A percentile compares a stretch with the other conserved stretches of the same genome.
Conservation (phyloP, 2,888 invertebrate genomes). For the Drosophila suboccidentalis region DNA sequence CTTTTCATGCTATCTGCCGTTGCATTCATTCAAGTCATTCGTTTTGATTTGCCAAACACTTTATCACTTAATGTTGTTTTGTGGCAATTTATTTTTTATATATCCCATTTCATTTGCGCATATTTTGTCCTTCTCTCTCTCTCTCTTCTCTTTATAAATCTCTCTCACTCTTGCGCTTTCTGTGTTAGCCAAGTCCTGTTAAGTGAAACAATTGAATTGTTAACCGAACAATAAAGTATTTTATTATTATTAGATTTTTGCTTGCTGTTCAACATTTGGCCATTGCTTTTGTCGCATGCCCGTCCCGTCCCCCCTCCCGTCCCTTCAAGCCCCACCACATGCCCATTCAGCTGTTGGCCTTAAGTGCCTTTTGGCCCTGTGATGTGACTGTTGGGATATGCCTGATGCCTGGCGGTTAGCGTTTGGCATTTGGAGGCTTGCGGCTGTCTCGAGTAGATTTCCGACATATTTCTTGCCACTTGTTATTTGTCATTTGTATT, state of each 20-base stretch:
- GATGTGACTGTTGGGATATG: conserved; percentile 52
- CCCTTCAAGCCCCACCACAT: conserved; percentile 1
- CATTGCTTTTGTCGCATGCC: conserved; percentile 52
- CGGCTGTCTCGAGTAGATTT: conserved; percentile 76
- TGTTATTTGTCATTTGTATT: conserved; percentile 77
- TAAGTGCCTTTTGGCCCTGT: conserved; percentile 65
- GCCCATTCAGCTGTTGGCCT: conserved; percentile 33
- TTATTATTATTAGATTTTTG: conserved; percentile 78
- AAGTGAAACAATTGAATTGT: conserved; percentile 79
- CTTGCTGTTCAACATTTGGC: conserved; percentile 50
- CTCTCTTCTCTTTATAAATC: too few relatives aligned
- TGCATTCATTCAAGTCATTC: conserved; percentile 57
- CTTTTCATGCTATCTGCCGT: conserved; percentile 1
- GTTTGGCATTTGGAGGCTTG: conserved; percentile 58
- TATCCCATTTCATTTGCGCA: conserved; percentile 41
- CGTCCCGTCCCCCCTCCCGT: conserved; percentile 3
- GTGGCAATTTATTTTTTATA: conserved; percentile 64
- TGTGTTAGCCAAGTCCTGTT: conserved; percentile 56
- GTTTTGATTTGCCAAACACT: conserved; percentile 75
- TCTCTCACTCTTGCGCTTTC: background rate
- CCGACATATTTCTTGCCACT: conserved; percentile 73
- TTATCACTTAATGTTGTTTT: conserved; percentile 75
- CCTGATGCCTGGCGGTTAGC: conserved; percentile 54
- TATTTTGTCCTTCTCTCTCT: conserved; percentile 14
- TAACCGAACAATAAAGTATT: conserved; percentile 79